A percentile compares a stretch with the other conserved stretches of the same genome.
phyloP scores from a whole-genome alignment of 2,888 invertebrate genomes.

The Tachina lurida region DNA sequence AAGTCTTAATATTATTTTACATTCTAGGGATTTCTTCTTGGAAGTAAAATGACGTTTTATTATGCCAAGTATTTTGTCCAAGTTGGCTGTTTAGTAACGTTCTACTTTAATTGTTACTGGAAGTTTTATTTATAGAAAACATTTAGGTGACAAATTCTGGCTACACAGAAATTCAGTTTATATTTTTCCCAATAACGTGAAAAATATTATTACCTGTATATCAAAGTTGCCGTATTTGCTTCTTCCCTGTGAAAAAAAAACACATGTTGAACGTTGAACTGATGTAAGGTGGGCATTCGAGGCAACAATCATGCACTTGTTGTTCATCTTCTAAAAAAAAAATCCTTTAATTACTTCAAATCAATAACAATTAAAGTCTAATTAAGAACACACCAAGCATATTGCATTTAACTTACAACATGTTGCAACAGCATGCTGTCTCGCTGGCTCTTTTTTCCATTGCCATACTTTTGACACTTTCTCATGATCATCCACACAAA shows the following conservation, averaged over 20 bases:
- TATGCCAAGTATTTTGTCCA: too few relatives aligned
- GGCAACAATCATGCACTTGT: slow-evolving; percentile 35
- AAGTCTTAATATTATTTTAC: too few relatives aligned
- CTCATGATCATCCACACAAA: slow-evolving; percentile 22
- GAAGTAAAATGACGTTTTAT: too few relatives aligned
- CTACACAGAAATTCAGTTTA: too few relatives aligned
- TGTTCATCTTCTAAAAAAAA: background rate
- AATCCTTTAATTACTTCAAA: slow-evolving; percentile 65
- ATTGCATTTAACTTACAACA: slow-evolving; percentile 23
- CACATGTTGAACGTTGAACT: slow-evolving; percentile 12
- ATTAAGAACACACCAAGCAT: slow-evolving; percentile 41
- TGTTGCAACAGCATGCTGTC: slow-evolving; percentile 47
- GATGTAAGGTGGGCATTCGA: background rate
- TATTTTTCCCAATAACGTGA: too few relatives aligned
- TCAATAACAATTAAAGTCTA: slow-evolving; percentile 63
- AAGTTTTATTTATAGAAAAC: too few relatives aligned
- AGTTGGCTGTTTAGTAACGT: too few relatives aligned
- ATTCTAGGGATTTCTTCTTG: too few relatives aligned
- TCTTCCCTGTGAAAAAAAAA: background rate
- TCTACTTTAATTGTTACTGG: too few relatives aligned
- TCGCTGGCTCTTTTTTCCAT: slow-evolving; percentile 24
- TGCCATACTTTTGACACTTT: slow-evolving; percentile 67
- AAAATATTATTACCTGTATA: too few relatives aligned
- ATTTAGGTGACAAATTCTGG: too few relatives aligned
- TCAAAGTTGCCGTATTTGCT: too few relatives aligned